A percentile compares a stretch with the other conserved stretches of the same genome.
These are phyloP conservation scores for Jordanella pulchra DNA, from an alignment of 2,797 vertebrate species.

Conservation along the genomic window DNA sequence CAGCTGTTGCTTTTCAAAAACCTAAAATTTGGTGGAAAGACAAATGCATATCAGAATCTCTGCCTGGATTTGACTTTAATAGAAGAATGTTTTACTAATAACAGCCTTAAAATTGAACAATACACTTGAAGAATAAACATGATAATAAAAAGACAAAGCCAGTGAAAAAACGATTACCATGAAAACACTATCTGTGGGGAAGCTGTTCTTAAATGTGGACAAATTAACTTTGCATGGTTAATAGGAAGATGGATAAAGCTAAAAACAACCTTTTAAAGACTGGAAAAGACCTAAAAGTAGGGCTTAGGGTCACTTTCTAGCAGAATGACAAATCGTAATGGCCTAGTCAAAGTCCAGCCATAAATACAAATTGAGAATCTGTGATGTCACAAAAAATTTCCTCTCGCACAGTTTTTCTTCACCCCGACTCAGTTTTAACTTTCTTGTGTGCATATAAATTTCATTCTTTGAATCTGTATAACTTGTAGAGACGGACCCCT, in stretches of 20 bases:
- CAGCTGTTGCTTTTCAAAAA: not conserved
- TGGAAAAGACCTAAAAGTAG: too few species aligned
- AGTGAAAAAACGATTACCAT: too few species aligned
- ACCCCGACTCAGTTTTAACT: too few species aligned
- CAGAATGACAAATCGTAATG: not conserved
- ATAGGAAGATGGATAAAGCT: not conserved
- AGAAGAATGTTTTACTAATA: too few species aligned
- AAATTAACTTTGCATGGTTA: not conserved
- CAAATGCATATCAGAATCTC: not conserved
- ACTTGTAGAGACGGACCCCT: not conserved
- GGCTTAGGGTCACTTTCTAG: not conserved
- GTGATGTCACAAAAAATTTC: not conserved
- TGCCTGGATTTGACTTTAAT: not conserved
- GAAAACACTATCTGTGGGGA: not conserved
- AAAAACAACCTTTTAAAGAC: not conserved
- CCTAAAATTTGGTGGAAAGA: not conserved
- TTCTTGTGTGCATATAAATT: not conserved
- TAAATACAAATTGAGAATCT: too few species aligned
- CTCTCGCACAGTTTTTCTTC: not conserved
- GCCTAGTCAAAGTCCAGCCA: not conserved
- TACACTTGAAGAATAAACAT: not conserved
- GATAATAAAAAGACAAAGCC: not conserved
- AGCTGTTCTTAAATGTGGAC: not conserved
- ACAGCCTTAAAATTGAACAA: not conserved
- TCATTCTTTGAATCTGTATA: not conserved